A percentile compares a stretch with the other conserved stretches of the same genome.
These are phyloP conservation scores for Silurus aristotelis DNA, from an alignment of 2,797 vertebrate species.

Conservation along the genomic window DNA sequence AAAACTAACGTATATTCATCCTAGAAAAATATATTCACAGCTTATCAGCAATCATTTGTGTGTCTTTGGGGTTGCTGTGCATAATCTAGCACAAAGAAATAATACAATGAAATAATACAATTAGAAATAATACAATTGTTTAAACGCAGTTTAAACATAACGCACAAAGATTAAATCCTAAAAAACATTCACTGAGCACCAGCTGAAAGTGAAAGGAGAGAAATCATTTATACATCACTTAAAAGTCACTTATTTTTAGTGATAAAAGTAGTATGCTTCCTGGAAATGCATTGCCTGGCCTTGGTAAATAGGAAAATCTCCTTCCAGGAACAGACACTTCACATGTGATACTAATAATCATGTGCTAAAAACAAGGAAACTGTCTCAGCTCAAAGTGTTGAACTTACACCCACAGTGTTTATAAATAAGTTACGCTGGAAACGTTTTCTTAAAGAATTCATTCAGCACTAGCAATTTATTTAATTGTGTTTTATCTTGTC, in stretches of 20 bases:
- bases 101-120: too few relatives aligned
- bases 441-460: neutral
- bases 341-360: neutral
- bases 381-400: neutral
- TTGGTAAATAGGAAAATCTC: neutral
- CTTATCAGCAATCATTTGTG: neutral
- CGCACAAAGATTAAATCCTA: neutral
- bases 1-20: neutral
- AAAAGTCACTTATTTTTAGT: neutral
- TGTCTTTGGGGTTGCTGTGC: neutral
- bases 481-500: constrained; percentile 20
- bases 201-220: neutral
- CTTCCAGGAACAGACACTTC: neutral
- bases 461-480: neutral
- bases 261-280: neutral
- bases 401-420: neutral
- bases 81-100: neutral
- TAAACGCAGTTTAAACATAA: neutral
- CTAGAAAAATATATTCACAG: neutral
- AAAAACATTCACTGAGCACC: neutral
- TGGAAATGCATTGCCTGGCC: neutral
- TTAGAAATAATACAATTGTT: too few relatives aligned
- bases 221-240: too few relatives aligned
- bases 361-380: neutral
- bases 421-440: neutral